Evolutionary conservation across 2,113 vertebrate genomes (phyloP).

Genomic region (Sminthopsis crassicaudata): DNA sequence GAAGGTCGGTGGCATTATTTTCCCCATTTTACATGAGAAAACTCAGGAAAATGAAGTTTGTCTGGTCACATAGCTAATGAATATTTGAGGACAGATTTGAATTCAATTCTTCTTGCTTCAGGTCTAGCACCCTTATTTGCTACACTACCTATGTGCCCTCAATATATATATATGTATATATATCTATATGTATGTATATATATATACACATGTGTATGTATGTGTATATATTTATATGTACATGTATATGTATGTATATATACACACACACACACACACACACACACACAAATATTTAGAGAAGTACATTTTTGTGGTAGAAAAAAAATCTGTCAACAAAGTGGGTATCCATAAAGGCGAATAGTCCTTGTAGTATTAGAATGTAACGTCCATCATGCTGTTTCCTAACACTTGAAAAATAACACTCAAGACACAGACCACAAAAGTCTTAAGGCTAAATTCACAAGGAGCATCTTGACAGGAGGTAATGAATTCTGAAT

Average conservation of each 20-base stretch:
- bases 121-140: neutral
- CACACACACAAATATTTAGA: no score
- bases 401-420: neutral
- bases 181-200: no score
- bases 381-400: neutral
- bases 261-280: no score
- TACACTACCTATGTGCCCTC: no score
- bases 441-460: conserved; percentile 32
- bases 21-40: neutral
- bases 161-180: no score
- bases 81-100: neutral
- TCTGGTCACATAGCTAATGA: neutral
- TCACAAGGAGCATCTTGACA: neutral
- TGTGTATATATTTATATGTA: no score
- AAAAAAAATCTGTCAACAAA: neutral
- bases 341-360: neutral
- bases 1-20: no score
- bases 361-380: neutral
- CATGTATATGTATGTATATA: no score
- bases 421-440: neutral
- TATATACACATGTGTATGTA: no score
- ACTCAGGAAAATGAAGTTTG: neutral
- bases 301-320: no score
- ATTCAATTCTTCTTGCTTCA: neutral
- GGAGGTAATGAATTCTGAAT: neutral